These are phyloP conservation scores for Thunnus thynnus DNA, from an alignment of 2,113 vertebrate species.

Conservation along the genomic window DNA sequence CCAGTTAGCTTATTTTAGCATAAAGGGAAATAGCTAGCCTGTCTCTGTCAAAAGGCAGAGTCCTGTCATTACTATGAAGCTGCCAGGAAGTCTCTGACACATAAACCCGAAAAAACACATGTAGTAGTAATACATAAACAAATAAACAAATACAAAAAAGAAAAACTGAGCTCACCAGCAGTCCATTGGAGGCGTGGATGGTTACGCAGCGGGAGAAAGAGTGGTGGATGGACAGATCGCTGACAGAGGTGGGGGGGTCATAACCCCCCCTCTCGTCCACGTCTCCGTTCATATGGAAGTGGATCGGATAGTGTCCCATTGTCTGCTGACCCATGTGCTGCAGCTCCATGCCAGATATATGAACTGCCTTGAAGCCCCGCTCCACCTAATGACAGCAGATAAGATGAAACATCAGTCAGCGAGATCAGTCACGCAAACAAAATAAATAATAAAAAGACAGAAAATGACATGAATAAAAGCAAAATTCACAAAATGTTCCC, in stretches of 20 bases:
- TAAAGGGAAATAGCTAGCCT: too few species aligned
- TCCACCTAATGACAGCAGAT: constrained; percentile 85
- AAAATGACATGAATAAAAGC: too few species aligned
- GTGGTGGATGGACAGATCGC: constrained; percentile 92
- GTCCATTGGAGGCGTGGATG: constrained; percentile 93
- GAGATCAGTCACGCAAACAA: neutral
- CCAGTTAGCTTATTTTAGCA: too few species aligned
- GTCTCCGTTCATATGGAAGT: constrained; percentile 96
- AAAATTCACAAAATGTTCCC: too few species aligned
- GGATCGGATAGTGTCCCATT: constrained; percentile 96
- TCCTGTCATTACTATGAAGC: too few species aligned
- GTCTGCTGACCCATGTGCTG: constrained; percentile 97
- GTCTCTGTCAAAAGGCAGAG: too few species aligned
- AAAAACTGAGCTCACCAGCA: constrained; percentile 90
- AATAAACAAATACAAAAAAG: neutral
- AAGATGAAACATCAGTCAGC: neutral
- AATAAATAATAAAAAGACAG: too few species aligned
- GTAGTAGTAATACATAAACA: too few species aligned
- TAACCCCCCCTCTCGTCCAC: constrained; percentile 94
- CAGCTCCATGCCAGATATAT: constrained; percentile 92
- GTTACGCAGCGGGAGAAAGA: constrained; percentile 97
- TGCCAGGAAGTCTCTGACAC: too few species aligned
- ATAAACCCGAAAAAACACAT: neutral
- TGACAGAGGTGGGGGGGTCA: constrained; percentile 89
- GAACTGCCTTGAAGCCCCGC: constrained; percentile 89